Base-by-base conservation (phyloP, 92 coral and sea anemone genomes). In the Umimayanthus kanabou region DNA sequence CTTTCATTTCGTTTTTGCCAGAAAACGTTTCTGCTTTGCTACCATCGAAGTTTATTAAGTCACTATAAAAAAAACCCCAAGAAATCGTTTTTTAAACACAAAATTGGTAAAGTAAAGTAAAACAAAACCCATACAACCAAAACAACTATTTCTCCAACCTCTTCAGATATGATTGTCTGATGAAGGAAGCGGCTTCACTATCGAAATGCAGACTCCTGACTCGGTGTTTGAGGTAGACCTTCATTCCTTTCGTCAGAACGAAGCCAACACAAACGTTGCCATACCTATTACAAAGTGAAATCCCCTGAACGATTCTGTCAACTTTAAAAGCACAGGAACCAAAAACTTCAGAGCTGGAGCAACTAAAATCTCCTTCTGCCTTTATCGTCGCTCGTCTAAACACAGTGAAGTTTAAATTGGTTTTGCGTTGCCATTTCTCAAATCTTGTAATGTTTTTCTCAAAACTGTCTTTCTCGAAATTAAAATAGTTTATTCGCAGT, bases 271-370 rank as follows among this genome's bases (percentile, higher is more conserved):
- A 93, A 6, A 72, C 86, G 0, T 50, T 55, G 13, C 71, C 85
- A 61, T 89, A 90, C 40, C 45, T 37, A 5, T 93, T 87, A 78
- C 95, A 93, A 28, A 90, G 80, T 84, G 91, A 91, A 7, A 90
- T 43, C 4, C 90, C 95, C 74, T 90, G 88, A 18, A 30, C 53
- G 42, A 90, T 80, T 9, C 80, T 64, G 39, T 81, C 87, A 9
- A 93, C 89, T 75, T 90, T 84, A 67, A 88, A 93, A n/a, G 91
- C 93, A 79, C 95, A 93, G 79, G 79, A 67, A 15, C 90, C 89
- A 26, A 76, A 57, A 26, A 87, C 72, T 33, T 82, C 87, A 14
- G 95, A 91, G 39, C 84, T 39, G n/a, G 89, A 71, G 66, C 95
- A 93, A 10, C 91, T 80, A 47, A 90, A 93, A 78, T 93, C 89